Percentiles rank a stretch among this genome's conserved stretches.
These are phyloP conservation scores for Halictus quadricinctus DNA, from an alignment of 2,888 invertebrate species.

Conservation along the genomic window DNA sequence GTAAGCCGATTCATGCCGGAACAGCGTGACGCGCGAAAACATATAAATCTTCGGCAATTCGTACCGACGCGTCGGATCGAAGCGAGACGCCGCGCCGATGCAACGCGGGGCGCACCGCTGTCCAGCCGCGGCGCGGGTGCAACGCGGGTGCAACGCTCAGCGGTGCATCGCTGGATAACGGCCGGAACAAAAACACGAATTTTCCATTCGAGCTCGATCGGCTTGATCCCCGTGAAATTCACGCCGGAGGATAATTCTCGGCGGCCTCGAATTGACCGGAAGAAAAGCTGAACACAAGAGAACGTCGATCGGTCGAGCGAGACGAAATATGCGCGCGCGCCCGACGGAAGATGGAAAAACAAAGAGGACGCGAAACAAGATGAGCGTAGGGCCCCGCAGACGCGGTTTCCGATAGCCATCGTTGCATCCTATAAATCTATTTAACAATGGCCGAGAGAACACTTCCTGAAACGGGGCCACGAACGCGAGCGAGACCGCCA, in stretches of 20 bases:
- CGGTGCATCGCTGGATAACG: conserved; percentile 2
- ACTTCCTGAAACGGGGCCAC: conserved; percentile 53
- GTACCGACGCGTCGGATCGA: conserved; percentile 5
- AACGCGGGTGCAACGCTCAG: not conserved
- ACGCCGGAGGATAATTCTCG: conserved; percentile 47
- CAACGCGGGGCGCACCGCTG: not conserved
- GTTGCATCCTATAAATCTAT: conserved; percentile 72
- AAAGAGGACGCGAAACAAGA: conserved; percentile 32
- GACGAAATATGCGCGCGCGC: conserved; percentile 20
- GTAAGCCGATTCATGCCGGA: conserved; percentile 49
- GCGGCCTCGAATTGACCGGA: conserved; percentile 48
- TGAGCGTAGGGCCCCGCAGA: conserved; percentile 49
- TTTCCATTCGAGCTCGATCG: conserved; percentile 56
- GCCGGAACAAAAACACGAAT: conserved; percentile 61
- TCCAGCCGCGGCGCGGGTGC: not conserved
- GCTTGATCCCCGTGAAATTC: conserved; percentile 38
- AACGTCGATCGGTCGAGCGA: conserved; percentile 25
- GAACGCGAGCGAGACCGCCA: conserved; percentile 61
- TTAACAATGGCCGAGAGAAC: conserved; percentile 70
- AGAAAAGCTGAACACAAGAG: conserved; percentile 13
- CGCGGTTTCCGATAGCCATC: conserved; percentile 72
- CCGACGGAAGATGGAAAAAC: conserved; percentile 34
- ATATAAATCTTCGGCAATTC: conserved; percentile 51
- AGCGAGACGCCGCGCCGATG: conserved; percentile 12
- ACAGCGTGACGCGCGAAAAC: conserved; percentile 51